These are phyloP conservation scores for Neotragus moschatus DNA, from an alignment of 2,113 vertebrate species.

Conservation along the genomic window DNA sequence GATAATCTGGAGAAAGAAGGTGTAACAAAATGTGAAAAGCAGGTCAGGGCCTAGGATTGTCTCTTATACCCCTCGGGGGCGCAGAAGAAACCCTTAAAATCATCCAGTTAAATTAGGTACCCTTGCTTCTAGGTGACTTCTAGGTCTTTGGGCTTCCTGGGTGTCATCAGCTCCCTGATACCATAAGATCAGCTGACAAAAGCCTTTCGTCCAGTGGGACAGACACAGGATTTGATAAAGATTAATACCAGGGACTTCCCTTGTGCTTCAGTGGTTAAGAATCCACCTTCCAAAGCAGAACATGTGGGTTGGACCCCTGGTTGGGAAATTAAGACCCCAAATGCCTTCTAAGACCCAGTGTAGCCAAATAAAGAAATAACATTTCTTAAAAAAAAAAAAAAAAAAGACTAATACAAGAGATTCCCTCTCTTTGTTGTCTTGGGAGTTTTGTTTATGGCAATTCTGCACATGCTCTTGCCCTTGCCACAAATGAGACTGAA, in stretches of 20 bases:
- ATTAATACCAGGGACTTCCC: background rate
- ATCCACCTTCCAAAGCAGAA: background rate
- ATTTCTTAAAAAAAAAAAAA: background rate
- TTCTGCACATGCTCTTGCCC: background rate
- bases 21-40: background rate
- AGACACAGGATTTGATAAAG: background rate
- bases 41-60: background rate
- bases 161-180: background rate
- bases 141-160: background rate
- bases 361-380: background rate
- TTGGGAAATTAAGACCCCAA: background rate
- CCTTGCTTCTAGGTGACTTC: background rate
- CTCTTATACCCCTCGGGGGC: background rate
- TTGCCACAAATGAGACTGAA: background rate
- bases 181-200: background rate
- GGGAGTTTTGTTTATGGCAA: background rate
- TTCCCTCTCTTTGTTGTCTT: background rate
- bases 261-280: background rate
- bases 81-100: background rate
- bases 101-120: too few species aligned
- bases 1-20: background rate
- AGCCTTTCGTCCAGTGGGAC: background rate
- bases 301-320: background rate
- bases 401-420: background rate
- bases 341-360: background rate